Conservation (phyloP, 2,113 vertebrate genomes). For the Hypomesus transpacificus region DNA sequence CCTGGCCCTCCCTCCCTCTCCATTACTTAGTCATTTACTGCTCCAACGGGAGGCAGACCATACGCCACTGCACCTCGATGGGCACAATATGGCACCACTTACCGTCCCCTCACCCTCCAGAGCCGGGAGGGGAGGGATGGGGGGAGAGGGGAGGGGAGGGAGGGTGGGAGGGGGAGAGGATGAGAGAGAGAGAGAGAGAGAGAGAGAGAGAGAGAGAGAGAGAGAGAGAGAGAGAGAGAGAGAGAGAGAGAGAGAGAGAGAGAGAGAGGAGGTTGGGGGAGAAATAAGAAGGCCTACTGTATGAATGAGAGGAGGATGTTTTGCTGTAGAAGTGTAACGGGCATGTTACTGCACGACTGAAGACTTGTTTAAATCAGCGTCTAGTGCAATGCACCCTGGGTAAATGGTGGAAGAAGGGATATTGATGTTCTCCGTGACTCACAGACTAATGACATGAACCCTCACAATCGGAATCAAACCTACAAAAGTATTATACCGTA, state of each 20-base stretch:
- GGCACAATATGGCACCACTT: constrained; percentile 71
- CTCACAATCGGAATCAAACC: too few relatives aligned
- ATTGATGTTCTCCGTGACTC: too few relatives aligned
- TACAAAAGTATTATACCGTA: too few relatives aligned
- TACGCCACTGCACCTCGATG: constrained; percentile 63
- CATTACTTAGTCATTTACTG: constrained; percentile 68
- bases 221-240: not conserved
- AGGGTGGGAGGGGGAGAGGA: not conserved
- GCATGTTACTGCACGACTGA: too few relatives aligned
- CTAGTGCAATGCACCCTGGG: too few relatives aligned
- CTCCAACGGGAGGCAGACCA: constrained; percentile 58
- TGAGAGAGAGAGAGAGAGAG: not conserved
- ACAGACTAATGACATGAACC: too few relatives aligned
- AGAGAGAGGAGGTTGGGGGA: not conserved
- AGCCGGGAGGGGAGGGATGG: not conserved
- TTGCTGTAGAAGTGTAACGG: too few relatives aligned
- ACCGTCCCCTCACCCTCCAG: constrained; percentile 58
- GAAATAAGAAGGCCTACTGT: too few relatives aligned
- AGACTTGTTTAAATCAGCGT: too few relatives aligned
- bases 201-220: not conserved
- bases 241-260: not conserved
- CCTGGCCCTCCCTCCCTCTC: constrained; percentile 61
- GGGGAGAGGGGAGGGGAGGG: not conserved
- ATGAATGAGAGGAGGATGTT: too few relatives aligned
- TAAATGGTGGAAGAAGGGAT: too few relatives aligned